Percentiles rank a stretch among this genome's conserved stretches.
phyloP scores from a whole-genome alignment of 2,113 vertebrate species.

The Chaetops frenatus region DNA sequence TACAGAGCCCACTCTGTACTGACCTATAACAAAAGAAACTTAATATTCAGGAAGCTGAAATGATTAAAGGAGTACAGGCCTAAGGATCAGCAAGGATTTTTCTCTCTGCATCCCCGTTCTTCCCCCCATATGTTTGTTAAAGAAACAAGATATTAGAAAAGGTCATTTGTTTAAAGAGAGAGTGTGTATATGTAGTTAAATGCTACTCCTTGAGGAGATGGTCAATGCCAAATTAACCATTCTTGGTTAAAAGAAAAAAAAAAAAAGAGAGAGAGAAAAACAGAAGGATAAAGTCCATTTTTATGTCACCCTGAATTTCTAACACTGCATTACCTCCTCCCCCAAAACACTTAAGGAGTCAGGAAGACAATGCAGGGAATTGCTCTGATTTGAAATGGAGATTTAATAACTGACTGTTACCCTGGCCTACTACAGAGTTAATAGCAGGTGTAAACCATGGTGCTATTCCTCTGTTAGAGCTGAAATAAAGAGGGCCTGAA shows the following conservation, averaged over 20 bases:
- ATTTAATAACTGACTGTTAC: not conserved
- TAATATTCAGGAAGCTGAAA: not conserved
- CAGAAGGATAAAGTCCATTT: not conserved
- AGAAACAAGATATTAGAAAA: not conserved
- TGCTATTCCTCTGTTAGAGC: not conserved
- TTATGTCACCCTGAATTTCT: not conserved
- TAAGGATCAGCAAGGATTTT: not conserved
- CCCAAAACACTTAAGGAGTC: not conserved
- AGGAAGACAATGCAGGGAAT: not conserved
- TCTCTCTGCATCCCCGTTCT: not conserved
- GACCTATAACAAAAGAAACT: not conserved
- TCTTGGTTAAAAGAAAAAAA: not conserved
- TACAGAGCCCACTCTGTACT: not conserved
- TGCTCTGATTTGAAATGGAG: not conserved
- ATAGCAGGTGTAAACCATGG: not conserved
- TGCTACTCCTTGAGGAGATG: not conserved
- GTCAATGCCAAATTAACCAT: not conserved
- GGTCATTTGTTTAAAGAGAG: not conserved
- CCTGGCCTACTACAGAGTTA: not conserved
- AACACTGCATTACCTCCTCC: not conserved
- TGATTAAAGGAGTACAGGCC: not conserved
- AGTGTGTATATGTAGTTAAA: not conserved
- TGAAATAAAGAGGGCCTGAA: not conserved
- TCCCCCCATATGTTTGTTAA: not conserved
- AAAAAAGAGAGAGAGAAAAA: too few species aligned